These are phyloP conservation scores for Emydura subglobosa DNA, from an alignment of 2,113 vertebrate species.

Conservation along the genomic window DNA sequence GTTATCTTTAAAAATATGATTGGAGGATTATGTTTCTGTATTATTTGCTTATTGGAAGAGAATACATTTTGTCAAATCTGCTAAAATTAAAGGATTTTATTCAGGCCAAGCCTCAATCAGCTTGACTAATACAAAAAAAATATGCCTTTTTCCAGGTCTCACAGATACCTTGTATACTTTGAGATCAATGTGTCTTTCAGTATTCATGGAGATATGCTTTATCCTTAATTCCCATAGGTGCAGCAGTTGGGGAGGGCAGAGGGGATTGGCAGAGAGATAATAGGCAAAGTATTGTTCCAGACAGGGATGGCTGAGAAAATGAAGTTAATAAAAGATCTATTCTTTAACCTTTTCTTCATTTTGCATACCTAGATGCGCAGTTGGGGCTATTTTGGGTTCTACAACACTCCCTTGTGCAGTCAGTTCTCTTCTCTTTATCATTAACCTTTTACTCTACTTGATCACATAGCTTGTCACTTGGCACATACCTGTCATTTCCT, in stretches of 20 bases:
- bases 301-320: background rate
- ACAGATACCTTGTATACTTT: constrained; percentile 24
- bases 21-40: constrained; percentile 46
- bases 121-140: constrained; percentile 72
- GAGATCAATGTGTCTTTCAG: constrained; percentile 59
- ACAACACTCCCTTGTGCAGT: background rate
- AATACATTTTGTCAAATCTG: constrained; percentile 69
- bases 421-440: constrained; percentile 24
- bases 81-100: constrained; percentile 74
- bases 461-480: constrained; percentile 2
- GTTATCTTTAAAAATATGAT: constrained; percentile 60
- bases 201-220: constrained; percentile 33
- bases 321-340: background rate
- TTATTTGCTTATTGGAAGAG: constrained; percentile 62
- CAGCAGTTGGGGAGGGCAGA: background rate
- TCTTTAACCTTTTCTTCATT: constrained; percentile 28
- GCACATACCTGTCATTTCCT: background rate
- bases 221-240: constrained; percentile 30
- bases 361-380: background rate
- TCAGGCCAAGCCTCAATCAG: constrained; percentile 64
- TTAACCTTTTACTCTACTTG: constrained; percentile 17
- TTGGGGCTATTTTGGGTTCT: background rate
- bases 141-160: constrained; percentile 45
- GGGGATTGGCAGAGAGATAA: background rate
- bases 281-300: background rate